phyloP scores from a whole-genome alignment of 1,140 invertebrate genomes.

The Lasioglossum baleicum region DNA sequence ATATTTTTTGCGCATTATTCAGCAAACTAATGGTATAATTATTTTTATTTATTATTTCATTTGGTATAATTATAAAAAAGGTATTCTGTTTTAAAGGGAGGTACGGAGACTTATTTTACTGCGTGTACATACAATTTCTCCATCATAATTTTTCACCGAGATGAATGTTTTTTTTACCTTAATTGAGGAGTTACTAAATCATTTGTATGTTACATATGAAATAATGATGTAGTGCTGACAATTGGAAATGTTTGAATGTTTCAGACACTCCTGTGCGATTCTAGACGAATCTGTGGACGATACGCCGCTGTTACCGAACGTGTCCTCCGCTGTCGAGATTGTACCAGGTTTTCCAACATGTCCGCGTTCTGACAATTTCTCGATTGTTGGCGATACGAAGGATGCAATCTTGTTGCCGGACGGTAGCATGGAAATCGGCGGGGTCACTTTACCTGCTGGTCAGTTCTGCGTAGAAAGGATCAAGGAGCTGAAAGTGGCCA shows the following conservation, averaged over 20 bases:
- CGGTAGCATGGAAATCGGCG: conserved; percentile 78
- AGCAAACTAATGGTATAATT: too few relatives aligned
- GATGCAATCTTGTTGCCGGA: conserved; percentile 76
- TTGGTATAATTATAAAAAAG: too few relatives aligned
- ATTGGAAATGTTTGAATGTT: conserved; percentile 17
- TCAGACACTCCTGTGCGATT: conserved; percentile 76
- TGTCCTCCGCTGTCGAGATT: conserved; percentile 68
- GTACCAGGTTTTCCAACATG: conserved; percentile 81
- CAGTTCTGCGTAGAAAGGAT: conserved; percentile 84
- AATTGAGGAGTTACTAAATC: too few relatives aligned
- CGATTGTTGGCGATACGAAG: conserved; percentile 79
- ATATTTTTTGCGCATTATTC: too few relatives aligned
- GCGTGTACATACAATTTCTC: too few relatives aligned
- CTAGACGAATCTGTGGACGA: conserved; percentile 67
- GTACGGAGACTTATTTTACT: too few relatives aligned
- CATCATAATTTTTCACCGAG: too few relatives aligned
- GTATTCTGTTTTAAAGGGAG: too few relatives aligned
- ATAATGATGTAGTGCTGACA: too few relatives aligned
- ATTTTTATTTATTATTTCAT: too few relatives aligned
- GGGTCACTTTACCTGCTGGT: conserved; percentile 76
- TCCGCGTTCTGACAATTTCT: conserved; percentile 71
- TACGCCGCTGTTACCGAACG: conserved; percentile 73
- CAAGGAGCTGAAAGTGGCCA: conserved; percentile 76
- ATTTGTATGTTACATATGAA: too few relatives aligned
- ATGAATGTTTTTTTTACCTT: too few relatives aligned